Evolutionary conservation across 2,888 invertebrate genomes (phyloP), one percentile per base, ranked within the genome.

Genomic region (Spialia ferax): DNA sequence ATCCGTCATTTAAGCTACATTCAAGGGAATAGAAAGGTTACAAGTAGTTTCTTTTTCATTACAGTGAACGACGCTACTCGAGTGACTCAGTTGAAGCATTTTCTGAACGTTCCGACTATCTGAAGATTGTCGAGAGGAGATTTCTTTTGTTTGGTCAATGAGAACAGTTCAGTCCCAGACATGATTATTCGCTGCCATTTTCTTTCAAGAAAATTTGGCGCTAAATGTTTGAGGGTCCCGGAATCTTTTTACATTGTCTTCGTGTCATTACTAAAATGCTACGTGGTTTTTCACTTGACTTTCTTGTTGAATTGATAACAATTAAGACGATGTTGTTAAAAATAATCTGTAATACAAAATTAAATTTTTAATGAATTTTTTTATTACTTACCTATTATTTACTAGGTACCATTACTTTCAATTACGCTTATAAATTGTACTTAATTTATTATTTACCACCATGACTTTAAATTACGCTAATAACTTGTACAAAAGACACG

Each of bases 91-190:
- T 42, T 42, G 42, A 42, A 42, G 15, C 18, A 18, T 45, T 45
- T 45, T 8, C 45, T n/a, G 38, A 38, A 38, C 38, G n/a, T 38
- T 8, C n/a, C 45, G 45, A 45, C 45, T 45, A 45, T 18, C 45
- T 45, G 45, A 45, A 45, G 45, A 7, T 18, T 45, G n/a, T 45
- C 45, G 15, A 38, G 38, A 38, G 45, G 45, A 45, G 45, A 45
- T 45, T 45, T 45, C 45, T 45, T 45, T 45, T 45, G 45, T 45
- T 45, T 45, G 15, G 45, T 18, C 45, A 45, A 18, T 45, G 45
- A 18, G n/a, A 18, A 45, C 45, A 45, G 45, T 45, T 45, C 18
- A 18, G 18, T 15, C 45, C 45, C 45, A 45, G 45, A 45, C 45
- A 45, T 18, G 45, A 45, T 45, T 18, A 18, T 45, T 45, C 15